phyloP scores from a whole-genome alignment of 1,140 invertebrate species.

The Solenopsis fugax region DNA sequence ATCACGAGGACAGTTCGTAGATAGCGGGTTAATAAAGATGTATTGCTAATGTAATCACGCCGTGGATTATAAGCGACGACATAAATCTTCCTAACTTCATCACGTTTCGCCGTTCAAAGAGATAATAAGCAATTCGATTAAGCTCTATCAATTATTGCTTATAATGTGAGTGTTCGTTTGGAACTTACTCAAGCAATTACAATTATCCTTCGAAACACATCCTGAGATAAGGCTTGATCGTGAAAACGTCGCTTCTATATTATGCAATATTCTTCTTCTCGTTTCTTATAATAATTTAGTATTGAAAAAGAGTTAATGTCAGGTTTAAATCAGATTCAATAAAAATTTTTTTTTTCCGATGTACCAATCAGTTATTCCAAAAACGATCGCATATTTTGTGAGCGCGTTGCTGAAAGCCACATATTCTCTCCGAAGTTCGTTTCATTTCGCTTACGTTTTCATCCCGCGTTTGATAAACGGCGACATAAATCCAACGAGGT shows the following conservation, averaged over 20 bases:
- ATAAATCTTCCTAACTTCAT: slow-evolving; percentile 47
- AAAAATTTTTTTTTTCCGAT: not conserved
- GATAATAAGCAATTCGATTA: slow-evolving; percentile 47
- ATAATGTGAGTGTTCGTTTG: not conserved
- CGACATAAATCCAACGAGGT: slow-evolving; percentile 74
- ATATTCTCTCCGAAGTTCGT: slow-evolving; percentile 12
- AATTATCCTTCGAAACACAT: not conserved
- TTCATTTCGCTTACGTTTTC: slow-evolving; percentile 71
- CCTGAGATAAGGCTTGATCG: not conserved
- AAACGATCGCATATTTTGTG: slow-evolving; percentile 1
- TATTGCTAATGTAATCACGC: slow-evolving; percentile 54
- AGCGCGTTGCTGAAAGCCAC: slow-evolving; percentile 26
- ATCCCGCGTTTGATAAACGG: slow-evolving; percentile 75
- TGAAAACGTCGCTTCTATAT: not conserved
- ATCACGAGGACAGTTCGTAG: slow-evolving; percentile 58
- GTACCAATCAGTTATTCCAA: not conserved
- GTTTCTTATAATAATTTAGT: slow-evolving; percentile 17
- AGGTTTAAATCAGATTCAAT: not conserved
- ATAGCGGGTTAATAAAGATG: slow-evolving; percentile 59
- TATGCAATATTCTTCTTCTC: not conserved
- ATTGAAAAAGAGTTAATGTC: not conserved
- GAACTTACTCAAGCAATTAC: slow-evolving; percentile 5
- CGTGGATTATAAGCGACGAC: slow-evolving; percentile 40
- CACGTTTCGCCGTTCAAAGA: not conserved
- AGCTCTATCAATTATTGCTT: slow-evolving; percentile 41